Evolutionary conservation across 2,888 invertebrate genomes (phyloP).

Genomic region (Leucozona laternaria): DNA sequence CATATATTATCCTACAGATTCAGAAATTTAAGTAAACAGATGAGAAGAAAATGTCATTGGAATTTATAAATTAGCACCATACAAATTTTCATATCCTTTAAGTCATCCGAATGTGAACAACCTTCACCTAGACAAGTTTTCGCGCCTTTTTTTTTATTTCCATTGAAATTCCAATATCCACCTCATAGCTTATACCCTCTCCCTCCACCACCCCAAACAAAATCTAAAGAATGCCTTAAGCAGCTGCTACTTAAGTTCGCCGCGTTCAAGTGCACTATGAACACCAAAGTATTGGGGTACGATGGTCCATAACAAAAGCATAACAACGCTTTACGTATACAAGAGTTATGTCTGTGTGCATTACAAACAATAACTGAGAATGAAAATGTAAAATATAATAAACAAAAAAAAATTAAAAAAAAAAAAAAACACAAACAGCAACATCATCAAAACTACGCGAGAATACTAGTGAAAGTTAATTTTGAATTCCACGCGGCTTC

Average conservation of each 20-base stretch:
- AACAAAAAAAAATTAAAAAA: constrained; percentile 33
- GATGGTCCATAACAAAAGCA: constrained; percentile 61
- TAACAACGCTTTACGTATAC: constrained; percentile 44
- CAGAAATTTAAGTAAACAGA: too few relatives aligned
- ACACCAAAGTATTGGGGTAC: constrained; percentile 59
- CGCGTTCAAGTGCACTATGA: constrained; percentile 75
- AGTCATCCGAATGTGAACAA: constrained; percentile 66
- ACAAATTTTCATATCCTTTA: constrained; percentile 6
- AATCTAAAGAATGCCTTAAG: constrained; percentile 53
- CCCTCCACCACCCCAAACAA: constrained; percentile 1
- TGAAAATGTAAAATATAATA: constrained; percentile 52
- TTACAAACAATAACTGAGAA: constrained; percentile 71
- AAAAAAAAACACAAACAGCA: constrained; percentile 54
- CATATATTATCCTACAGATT: too few relatives aligned
- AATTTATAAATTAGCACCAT: background rate
- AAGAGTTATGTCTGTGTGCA: constrained; percentile 47
- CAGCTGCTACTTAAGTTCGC: constrained; percentile 74
- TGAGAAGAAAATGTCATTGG: too few relatives aligned
- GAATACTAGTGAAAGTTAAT: constrained; percentile 73
- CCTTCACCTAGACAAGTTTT: constrained; percentile 74
- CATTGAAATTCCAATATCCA: constrained; percentile 62
- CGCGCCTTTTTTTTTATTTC: constrained; percentile 66
- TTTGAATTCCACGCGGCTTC: constrained; percentile 75
- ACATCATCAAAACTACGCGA: constrained; percentile 72
- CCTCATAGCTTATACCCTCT: constrained; percentile 8